phyloP scores from a whole-genome alignment of 2,888 invertebrate species.

The Xestia ashworthii region DNA sequence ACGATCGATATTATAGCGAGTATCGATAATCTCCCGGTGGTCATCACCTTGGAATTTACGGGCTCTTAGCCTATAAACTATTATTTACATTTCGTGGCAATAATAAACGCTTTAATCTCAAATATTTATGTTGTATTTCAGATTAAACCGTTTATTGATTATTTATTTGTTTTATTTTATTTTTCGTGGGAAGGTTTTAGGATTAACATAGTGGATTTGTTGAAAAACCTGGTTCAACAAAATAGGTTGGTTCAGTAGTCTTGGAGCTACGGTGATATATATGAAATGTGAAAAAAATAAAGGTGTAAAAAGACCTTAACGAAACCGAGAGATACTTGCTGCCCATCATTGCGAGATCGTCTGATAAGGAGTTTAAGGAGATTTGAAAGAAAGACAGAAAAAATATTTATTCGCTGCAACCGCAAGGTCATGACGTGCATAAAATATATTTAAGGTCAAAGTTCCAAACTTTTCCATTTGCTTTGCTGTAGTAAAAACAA shows the following conservation, averaged over 20 bases:
- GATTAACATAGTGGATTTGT: slow-evolving; percentile 12
- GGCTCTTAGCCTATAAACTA: slow-evolving; percentile 52
- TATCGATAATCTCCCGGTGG: slow-evolving; percentile 59
- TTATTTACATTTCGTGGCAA: slow-evolving; percentile 64
- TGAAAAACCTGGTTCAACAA: not conserved
- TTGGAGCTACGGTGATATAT: not conserved
- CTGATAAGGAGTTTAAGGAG: no score
- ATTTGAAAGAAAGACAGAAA: no score
- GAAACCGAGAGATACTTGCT: not conserved
- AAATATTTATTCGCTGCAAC: no score
- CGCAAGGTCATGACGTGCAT: no score
- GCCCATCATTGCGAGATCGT: not conserved
- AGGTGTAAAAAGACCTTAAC: not conserved
- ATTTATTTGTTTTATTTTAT: slow-evolving; percentile 38
- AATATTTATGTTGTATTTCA: slow-evolving; percentile 37
- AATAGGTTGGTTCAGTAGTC: not conserved
- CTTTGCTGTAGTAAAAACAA: not conserved
- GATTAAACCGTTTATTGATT: slow-evolving; percentile 37
- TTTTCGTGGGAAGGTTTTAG: not conserved
- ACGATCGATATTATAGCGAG: slow-evolving; percentile 47
- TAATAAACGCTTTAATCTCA: slow-evolving; percentile 47
- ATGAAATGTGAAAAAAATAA: not conserved
- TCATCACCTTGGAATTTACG: slow-evolving; percentile 65
- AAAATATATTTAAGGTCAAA: not conserved
- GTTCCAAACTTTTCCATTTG: not conserved